Base-by-base conservation (phyloP, 1,140 invertebrate genomes). In the Tetramorium parvispinum region DNA sequence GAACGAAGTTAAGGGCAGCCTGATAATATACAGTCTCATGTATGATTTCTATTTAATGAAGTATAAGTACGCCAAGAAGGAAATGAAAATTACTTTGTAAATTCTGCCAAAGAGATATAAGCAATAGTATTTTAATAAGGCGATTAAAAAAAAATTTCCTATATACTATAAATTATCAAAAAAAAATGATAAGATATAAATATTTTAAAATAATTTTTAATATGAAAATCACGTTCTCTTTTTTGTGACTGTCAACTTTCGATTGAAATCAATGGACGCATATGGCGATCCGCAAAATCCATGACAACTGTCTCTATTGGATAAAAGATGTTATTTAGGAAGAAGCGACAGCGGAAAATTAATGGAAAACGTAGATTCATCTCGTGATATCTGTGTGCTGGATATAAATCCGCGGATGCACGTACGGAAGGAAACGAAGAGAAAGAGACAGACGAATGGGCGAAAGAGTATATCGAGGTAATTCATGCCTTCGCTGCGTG, bases 391-490 rank as follows among this genome's bases (percentile, higher is more conserved):
- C 18, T 73, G 53, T 4, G 7, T 18, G 37, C 13, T 46, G 16
- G 53, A 43, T 32, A 71, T 6, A 46, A 24, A 7, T 46, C 3
- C n/a, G 13, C 24, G 13, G 21, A 57, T 73, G 8, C 43, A 46
- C 24, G 18, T 82, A 57, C 24, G 51, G 46, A 49, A 24, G 10
- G 40, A 78, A 57, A 53, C n/a, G 53, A 24, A 73, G 40, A 71
- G 18, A 82, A n/a, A 59, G 53, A 59, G 40, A 73, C 32, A 21
- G 40, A 46, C 16, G 21, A 53, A 70, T 53, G n/a, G 37, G 78
- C 63, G 51, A 89, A 89, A 83, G 70, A 87, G 86, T 86, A 87
- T 91, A 92, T 90, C 89, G 88, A 86, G 91, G 87, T 89, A 93
- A 93, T 87, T 90, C 88, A 87, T 82, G 86, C 65, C 88, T 89